These are phyloP conservation scores for Parazoanthus swiftii DNA, from an alignment of 92 coral and sea anemone species.

Conservation along the genomic window DNA sequence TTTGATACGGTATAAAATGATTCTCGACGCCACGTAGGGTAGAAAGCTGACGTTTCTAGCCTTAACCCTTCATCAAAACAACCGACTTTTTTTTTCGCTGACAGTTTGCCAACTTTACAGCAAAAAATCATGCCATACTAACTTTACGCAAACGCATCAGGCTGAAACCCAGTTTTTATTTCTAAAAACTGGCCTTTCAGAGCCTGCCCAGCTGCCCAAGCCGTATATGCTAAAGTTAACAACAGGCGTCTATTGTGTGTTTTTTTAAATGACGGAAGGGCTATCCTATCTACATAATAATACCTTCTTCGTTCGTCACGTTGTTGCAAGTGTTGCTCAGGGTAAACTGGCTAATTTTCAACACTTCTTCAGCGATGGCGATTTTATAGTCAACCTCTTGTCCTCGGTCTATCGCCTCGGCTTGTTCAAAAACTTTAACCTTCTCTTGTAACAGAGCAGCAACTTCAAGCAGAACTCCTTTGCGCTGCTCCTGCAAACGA, in stretches of 20 bases:
- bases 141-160: too few relatives aligned
- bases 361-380: conserved; percentile 7
- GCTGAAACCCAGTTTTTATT: neutral
- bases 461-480: neutral
- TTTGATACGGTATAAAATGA: too few relatives aligned
- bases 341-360: neutral
- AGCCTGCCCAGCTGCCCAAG: neutral
- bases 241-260: too few relatives aligned
- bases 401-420: neutral
- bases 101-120: too few relatives aligned
- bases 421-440: conserved; percentile 12
- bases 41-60: too few relatives aligned
- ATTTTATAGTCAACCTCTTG: neutral
- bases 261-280: too few relatives aligned
- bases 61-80: too few relatives aligned
- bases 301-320: conserved; percentile 10
- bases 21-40: too few relatives aligned
- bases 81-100: too few relatives aligned
- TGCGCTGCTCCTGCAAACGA: conserved; percentile 24
- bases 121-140: too few relatives aligned
- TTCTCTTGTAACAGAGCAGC: conserved; percentile 5
- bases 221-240: too few relatives aligned
- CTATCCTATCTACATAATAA: neutral
- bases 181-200: neutral
- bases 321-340: neutral